Conservation (phyloP, 2,797 vertebrate species). For the Liasis olivaceus region DNA sequence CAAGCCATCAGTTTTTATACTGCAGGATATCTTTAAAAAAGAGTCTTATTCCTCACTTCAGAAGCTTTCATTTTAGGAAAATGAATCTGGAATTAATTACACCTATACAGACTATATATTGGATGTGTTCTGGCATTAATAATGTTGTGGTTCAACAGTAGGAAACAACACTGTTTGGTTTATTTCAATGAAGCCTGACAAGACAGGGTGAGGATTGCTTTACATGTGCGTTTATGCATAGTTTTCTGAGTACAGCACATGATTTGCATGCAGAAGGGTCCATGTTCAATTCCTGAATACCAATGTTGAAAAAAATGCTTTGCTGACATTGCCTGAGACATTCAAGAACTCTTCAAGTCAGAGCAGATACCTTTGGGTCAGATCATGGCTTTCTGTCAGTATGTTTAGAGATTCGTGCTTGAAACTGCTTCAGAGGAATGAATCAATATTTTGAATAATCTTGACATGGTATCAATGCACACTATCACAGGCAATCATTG, state of each 20-base stretch:
- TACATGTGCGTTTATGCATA: neutral
- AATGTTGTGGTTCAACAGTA: neutral
- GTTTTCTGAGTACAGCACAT: neutral
- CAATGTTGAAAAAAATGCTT: neutral
- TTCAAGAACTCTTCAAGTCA: neutral
- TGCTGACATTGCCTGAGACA: neutral
- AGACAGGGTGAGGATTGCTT: neutral
- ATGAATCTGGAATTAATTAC: constrained; percentile 48
- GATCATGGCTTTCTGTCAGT: neutral
- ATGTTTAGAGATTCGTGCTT: neutral
- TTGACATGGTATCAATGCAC: neutral
- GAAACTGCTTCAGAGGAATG: neutral
- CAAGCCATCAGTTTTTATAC: constrained; percentile 15
- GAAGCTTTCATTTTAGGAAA: constrained; percentile 34
- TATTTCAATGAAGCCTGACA: neutral
- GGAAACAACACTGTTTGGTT: constrained; percentile 1
- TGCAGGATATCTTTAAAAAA: neutral
- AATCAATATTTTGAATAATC: neutral
- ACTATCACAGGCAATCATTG: neutral
- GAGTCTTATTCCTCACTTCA: constrained; percentile 7
- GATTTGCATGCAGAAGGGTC: neutral
- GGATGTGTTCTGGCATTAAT: constrained; percentile 42
- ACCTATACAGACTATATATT: neutral
- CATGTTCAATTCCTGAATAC: neutral
- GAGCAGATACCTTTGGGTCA: neutral